These are phyloP conservation scores for Drosophila limbata DNA, from an alignment of 2,888 invertebrate species.

Conservation along the genomic window DNA sequence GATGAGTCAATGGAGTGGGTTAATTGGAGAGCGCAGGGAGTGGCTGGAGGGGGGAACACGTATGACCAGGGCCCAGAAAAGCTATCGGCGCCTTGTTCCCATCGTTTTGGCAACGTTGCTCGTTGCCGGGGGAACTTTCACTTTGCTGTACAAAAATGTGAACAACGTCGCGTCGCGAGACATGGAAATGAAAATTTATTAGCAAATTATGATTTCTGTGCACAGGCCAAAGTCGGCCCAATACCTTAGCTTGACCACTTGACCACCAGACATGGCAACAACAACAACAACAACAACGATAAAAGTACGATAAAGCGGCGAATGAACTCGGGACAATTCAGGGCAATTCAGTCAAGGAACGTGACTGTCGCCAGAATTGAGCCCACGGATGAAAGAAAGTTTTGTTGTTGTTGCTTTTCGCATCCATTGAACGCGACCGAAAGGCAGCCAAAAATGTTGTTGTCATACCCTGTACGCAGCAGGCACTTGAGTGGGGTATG, in stretches of 20 bases:
- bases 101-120: conserved; percentile 40
- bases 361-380: conserved; percentile 74
- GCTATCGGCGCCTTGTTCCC: conserved; percentile 39
- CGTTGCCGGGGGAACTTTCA: conserved; percentile 59
- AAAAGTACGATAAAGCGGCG: conserved; percentile 46
- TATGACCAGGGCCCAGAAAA: conserved; percentile 27
- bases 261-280: conserved; percentile 36
- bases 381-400: conserved; percentile 73
- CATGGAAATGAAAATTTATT: conserved; percentile 78
- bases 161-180: conserved; percentile 56
- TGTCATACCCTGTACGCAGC: conserved; percentile 13
- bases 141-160: conserved; percentile 55
- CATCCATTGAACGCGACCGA: conserved; percentile 21
- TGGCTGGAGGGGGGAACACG: background rate
- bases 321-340: conserved; percentile 69
- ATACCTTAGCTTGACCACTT: conserved; percentile 52
- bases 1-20: background rate
- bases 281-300: conserved; percentile 22
- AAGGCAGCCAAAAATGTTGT: conserved; percentile 10
- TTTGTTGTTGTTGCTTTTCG: conserved; percentile 37
- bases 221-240: conserved; percentile 45
- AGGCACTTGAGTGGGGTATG: background rate
- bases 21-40: background rate
- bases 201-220: conserved; percentile 76
- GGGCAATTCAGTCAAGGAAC: conserved; percentile 67